Evolutionary conservation across 2,888 invertebrate genomes (phyloP).

Genomic region (Hypomecis atomaria): DNA sequence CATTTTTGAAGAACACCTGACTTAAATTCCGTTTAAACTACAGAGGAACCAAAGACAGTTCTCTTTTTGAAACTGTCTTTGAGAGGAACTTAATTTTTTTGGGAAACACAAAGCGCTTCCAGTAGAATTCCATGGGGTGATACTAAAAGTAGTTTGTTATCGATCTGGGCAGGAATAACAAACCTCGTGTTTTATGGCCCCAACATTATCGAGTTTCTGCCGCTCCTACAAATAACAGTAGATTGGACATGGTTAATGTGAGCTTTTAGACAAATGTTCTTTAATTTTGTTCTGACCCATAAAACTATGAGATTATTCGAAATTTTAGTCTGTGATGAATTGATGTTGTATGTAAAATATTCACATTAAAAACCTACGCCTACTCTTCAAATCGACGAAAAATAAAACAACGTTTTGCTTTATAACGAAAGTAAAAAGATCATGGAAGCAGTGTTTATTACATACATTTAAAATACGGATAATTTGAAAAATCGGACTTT

Average conservation of each 20-base stretch:
- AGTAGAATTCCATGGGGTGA: constrained; percentile 38
- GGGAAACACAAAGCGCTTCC: constrained; percentile 23
- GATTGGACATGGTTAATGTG: constrained; percentile 43
- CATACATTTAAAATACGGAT: no score
- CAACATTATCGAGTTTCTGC: constrained; percentile 67
- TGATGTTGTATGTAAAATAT: no score
- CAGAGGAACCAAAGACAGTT: background rate
- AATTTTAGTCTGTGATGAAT: no score
- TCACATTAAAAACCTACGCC: no score
- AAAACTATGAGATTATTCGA: no score
- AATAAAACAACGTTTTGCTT: no score
- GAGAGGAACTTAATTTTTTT: background rate
- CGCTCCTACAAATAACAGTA: constrained; percentile 49
- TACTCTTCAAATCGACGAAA: no score
- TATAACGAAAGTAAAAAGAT: no score
- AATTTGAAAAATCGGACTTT: no score
- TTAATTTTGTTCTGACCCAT: background rate
- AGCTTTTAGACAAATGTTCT: constrained; percentile 38
- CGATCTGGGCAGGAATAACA: constrained; percentile 74
- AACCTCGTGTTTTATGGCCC: constrained; percentile 63
- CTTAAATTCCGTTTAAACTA: no score
- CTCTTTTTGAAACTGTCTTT: background rate
- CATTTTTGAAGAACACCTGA: no score
- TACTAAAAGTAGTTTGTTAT: constrained; percentile 61
- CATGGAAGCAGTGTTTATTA: no score